Conservation (phyloP, 2,797 vertebrate genomes). For the Phalanger gymnotis region DNA sequence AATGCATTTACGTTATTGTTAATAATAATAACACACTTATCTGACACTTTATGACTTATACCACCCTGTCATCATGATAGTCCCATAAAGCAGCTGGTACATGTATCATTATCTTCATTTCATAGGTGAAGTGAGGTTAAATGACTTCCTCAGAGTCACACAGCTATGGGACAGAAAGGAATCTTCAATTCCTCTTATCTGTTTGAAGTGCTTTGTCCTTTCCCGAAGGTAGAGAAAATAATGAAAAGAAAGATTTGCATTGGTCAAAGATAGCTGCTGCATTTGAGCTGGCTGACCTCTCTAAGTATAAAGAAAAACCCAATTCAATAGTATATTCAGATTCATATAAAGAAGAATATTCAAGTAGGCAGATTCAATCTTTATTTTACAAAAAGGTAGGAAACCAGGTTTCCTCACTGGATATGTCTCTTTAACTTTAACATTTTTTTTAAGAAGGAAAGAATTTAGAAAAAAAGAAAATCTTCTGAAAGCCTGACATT, state of each 20-base stretch:
- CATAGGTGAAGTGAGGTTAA: background rate
- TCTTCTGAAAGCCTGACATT: accelerated
- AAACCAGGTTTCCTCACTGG: background rate
- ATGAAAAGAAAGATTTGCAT: slow-evolving; percentile 24
- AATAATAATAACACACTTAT: background rate
- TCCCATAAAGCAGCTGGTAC: background rate
- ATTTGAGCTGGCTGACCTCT: background rate
- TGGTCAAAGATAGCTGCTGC: slow-evolving; percentile 11
- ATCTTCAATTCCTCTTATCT: background rate
- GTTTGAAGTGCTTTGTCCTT: slow-evolving; percentile 45
- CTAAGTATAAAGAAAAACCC: background rate
- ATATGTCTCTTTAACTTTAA: background rate
- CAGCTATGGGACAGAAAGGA: background rate
- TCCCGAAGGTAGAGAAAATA: slow-evolving; percentile 9
- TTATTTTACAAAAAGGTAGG: background rate
- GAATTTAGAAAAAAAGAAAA: background rate
- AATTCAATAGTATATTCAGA: background rate
- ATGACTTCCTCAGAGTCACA: background rate
- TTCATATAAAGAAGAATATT: background rate
- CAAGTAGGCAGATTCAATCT: background rate
- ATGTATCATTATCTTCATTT: background rate
- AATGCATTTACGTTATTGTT: background rate
- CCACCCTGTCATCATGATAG: background rate
- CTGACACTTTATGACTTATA: background rate
- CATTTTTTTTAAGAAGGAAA: background rate